phyloP scores from a whole-genome alignment of 2,113 vertebrate species.

The Charina bottae region DNA sequence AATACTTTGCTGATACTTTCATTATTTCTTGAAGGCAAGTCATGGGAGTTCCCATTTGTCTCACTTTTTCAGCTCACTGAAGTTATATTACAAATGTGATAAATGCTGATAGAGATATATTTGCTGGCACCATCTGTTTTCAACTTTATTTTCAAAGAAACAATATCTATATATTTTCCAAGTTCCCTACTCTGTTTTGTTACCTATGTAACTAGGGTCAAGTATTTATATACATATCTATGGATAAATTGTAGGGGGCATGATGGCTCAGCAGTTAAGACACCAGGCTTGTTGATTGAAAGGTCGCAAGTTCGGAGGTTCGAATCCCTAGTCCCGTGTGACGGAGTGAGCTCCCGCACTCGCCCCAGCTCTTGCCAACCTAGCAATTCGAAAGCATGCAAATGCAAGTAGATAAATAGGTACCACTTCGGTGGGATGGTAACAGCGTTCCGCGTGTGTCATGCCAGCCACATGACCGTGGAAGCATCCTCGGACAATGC shows the following conservation, averaged over 20 bases:
- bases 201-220: conserved; percentile 38
- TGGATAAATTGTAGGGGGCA: conserved; percentile 50
- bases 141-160: not conserved
- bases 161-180: not conserved
- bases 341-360: too few species aligned
- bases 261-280: too few species aligned
- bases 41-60: not conserved
- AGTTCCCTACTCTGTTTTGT: not conserved
- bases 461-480: too few species aligned
- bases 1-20: not conserved
- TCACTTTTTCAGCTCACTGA: not conserved
- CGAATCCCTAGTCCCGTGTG: too few species aligned
- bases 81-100: not conserved
- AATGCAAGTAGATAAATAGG: too few species aligned
- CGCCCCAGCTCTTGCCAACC: too few species aligned
- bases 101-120: not conserved
- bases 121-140: not conserved
- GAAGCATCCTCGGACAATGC: too few species aligned
- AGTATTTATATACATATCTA: conserved; percentile 32
- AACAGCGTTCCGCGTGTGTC: too few species aligned
- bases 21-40: not conserved
- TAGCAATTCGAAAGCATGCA: too few species aligned
- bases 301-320: too few species aligned
- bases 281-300: too few species aligned
- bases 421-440: too few species aligned